Base-by-base conservation (phyloP, 2,113 vertebrate genomes). In the Tyrannus savana region DNA sequence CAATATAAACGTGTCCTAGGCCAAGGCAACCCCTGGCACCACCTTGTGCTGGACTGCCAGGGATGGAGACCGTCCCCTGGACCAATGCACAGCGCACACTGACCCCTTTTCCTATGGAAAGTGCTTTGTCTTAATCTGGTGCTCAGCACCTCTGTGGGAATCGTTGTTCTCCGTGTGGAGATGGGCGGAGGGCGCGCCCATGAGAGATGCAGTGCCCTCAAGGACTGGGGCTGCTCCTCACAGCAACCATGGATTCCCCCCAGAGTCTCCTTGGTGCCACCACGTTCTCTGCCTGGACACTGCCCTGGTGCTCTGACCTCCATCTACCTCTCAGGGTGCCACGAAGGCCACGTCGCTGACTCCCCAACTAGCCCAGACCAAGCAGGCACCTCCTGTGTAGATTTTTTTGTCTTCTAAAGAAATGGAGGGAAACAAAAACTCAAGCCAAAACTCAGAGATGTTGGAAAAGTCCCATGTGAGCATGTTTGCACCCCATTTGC, bases 1-100 rank as follows among this genome's bases (percentile, higher is more conserved):
- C 27, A 89, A 73, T 30, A 97, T 98, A 87, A 98, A 90, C 0
- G 21, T 95, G 42, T 92, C 93, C 77, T 97, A 97, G 91, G 56
- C 41, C 30, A 82, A 49, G 50, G 37, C 44, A 31, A 21, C 22
- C 53, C 71, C 22, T 55, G 67, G 44, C 47, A 93, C 18, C 2
- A 1, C 39, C 22, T 42, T 46, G 77, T 76, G 46, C 75, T 14
- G 2, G 79, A 52, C 73, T 79, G 49, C 56, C 3, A 1, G 22
- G 27, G 37, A 23, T 66, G 50, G 69, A 87, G 37, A 53, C 46
- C 0, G 0, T 27, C 39, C 24, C 22, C 56, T 58, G 64, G 69
- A 64, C 33, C 0, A 0, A 64, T 21, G 39, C 52, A 74, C 3
- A 4, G 84, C 2, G 1, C 55, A 47, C 44, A n/a, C 63, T 73